phyloP scores from a whole-genome alignment of 1,140 invertebrate species.

The Papilio polyxenes region DNA sequence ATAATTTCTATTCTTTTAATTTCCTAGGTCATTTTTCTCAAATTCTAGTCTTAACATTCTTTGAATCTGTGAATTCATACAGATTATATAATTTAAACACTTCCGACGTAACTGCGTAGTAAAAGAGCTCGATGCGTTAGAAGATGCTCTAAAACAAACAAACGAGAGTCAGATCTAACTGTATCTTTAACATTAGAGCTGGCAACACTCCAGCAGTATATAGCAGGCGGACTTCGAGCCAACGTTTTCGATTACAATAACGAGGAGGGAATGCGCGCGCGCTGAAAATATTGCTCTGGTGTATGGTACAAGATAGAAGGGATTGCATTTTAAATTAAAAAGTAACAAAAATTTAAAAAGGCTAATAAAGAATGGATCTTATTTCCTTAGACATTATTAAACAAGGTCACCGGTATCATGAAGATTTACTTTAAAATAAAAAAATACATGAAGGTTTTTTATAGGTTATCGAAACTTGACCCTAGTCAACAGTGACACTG shows the following conservation, averaged over 20 bases:
- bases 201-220: constrained; percentile 18
- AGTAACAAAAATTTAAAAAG: too few relatives aligned
- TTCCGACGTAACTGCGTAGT: constrained; percentile 17
- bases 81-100: constrained; percentile 23
- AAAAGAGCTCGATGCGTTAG: constrained; percentile 24
- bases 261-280: background rate
- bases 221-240: background rate
- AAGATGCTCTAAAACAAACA: constrained; percentile 21
- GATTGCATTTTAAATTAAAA: background rate
- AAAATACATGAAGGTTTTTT: too few relatives aligned
- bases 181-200: constrained; percentile 25
- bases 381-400: too few relatives aligned
- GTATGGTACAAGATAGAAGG: background rate
- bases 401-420: too few relatives aligned
- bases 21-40: background rate
- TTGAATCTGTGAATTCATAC: background rate
- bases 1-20: background rate
- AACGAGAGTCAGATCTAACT: constrained; percentile 15
- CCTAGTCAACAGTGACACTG: too few relatives aligned
- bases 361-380: too few relatives aligned
- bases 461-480: too few relatives aligned
- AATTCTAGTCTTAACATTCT: background rate
- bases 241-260: constrained; percentile 30
- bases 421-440: too few relatives aligned
- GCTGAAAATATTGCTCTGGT: constrained; percentile 28